These are phyloP conservation scores for Callimorpha dominula DNA, from an alignment of 2,888 invertebrate genomes.

Conservation along the genomic window DNA sequence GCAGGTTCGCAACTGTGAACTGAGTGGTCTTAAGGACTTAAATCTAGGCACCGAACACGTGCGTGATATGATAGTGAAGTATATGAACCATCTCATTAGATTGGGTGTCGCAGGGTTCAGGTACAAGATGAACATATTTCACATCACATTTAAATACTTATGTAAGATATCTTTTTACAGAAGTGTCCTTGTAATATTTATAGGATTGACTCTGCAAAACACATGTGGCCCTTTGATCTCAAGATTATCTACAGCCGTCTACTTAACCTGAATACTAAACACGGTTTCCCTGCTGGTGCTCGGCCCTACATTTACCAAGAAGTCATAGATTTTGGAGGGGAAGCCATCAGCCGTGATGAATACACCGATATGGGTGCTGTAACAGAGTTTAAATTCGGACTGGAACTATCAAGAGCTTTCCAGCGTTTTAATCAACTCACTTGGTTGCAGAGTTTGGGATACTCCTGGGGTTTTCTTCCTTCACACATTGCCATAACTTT, in stretches of 20 bases:
- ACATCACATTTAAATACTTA: neutral
- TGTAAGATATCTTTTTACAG: neutral
- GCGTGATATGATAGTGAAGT: slow-evolving; percentile 88
- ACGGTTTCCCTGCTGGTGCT: slow-evolving; percentile 88
- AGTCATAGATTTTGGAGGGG: slow-evolving; percentile 90
- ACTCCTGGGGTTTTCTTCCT: slow-evolving; percentile 88
- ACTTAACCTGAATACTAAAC: slow-evolving; percentile 87
- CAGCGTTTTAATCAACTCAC: slow-evolving; percentile 85
- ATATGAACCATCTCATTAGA: slow-evolving; percentile 89
- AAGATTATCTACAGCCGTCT: slow-evolving; percentile 87
- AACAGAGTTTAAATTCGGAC: slow-evolving; percentile 88
- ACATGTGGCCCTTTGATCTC: slow-evolving; percentile 93
- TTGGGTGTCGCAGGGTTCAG: slow-evolving; percentile 92
- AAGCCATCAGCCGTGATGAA: slow-evolving; percentile 82
- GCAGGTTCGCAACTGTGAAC: slow-evolving; percentile 90
- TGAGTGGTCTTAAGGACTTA: slow-evolving; percentile 92
- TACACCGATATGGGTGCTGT: slow-evolving; percentile 88
- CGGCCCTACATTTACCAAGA: slow-evolving; percentile 91
- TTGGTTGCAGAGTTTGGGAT: slow-evolving; percentile 88
- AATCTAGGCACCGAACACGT: slow-evolving; percentile 90
- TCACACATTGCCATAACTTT: slow-evolving; percentile 88
- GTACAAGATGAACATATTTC: slow-evolving; percentile 67
- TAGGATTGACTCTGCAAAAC: slow-evolving; percentile 92
- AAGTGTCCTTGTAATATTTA: neutral
- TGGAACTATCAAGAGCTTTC: slow-evolving; percentile 77